Base-by-base conservation (phyloP, 1,140 invertebrate genomes). In the Neodiprion lecontei region DNA sequence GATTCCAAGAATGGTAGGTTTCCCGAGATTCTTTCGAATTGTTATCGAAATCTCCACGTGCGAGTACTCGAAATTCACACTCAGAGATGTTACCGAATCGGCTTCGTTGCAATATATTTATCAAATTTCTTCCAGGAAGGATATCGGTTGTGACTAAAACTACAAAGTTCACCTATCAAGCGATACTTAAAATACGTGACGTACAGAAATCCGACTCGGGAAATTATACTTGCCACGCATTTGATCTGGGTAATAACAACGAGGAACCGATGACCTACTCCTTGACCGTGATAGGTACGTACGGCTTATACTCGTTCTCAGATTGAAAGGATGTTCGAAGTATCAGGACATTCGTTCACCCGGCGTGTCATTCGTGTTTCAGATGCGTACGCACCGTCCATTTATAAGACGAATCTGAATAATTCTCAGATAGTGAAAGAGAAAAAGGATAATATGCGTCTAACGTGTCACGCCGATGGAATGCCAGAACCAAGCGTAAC, bases 401-500 rank as follows among this genome's bases (percentile, higher is more conserved):
- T 81, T 11, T n/a, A 74, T 78, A 1, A 75, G 0, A 0, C 28
- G 28, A 40, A 40, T 40, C 5, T 40, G 28, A 40, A 40, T 40
- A 40, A 40, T 40, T 40, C 28, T 40, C 28, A 40, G 28, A 4
- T 40, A 40, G 28, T 40, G 28, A 40, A 40, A 40, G 28, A 40
- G 28, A 40, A 40, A 40, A 40, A 40, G 28, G 28, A 40, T 40
- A 40, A 5, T 40, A 48, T 84, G 9, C 67, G 72, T 23, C 80
- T 88, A 2, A 76, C 76, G 7, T 89, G 88, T 76, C 69, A 76
- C 14, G 81, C 75, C 2, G 49, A 72, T 28, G 88, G 87, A 66
- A 84, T 83, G 76, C 88, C 88, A 7, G 76, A 68, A 71, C 87
- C 88, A 8, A 75, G 17, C 10, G 73, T 87, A 7, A 79, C 76